A percentile compares a stretch with the other conserved stretches of the same genome.
Conservation (phyloP, 2,888 invertebrate genomes). For the Sesamia inferens region DNA sequence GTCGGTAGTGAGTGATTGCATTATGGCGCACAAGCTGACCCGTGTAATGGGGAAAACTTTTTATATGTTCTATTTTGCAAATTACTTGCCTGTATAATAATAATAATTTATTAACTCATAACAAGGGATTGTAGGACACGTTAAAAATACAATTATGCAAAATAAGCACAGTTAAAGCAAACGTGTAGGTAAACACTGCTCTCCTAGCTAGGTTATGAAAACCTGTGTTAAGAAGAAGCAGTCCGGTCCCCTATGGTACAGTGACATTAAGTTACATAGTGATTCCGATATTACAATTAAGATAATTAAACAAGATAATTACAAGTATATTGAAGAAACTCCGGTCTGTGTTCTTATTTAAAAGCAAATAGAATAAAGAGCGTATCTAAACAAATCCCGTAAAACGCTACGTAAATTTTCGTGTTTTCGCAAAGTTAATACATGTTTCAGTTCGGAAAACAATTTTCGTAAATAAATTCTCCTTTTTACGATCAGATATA, state of each 20-base stretch:
- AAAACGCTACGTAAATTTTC: slow-evolving; percentile 45
- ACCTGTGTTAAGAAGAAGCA: too few species aligned
- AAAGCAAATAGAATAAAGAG: slow-evolving; percentile 49
- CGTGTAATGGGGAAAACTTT: not conserved
- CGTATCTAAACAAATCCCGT: slow-evolving; percentile 48
- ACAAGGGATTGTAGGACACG: too few species aligned
- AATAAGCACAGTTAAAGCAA: too few species aligned
- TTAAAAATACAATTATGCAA: too few species aligned
- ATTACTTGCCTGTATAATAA: slow-evolving; percentile 18
- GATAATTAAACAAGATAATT: too few species aligned
- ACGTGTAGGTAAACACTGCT: too few species aligned
- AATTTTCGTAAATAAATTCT: slow-evolving; percentile 75
- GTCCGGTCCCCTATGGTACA: too few species aligned
- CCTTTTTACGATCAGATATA: slow-evolving; percentile 71
- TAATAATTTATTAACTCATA: too few species aligned
- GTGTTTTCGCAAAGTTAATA: slow-evolving; percentile 61
- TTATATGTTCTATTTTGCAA: not conserved
- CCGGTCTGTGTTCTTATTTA: slow-evolving; percentile 27
- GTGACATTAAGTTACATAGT: too few species aligned
- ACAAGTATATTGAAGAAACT: slow-evolving; percentile 22
- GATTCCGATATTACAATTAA: too few species aligned
- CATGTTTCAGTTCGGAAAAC: slow-evolving; percentile 66
- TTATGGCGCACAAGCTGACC: not conserved
- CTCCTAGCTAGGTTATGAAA: too few species aligned
- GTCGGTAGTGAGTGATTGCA: not conserved